These are phyloP conservation scores for Gastracanthus pulcherrimus DNA, from an alignment of 2,888 invertebrate genomes.

Conservation along the genomic window DNA sequence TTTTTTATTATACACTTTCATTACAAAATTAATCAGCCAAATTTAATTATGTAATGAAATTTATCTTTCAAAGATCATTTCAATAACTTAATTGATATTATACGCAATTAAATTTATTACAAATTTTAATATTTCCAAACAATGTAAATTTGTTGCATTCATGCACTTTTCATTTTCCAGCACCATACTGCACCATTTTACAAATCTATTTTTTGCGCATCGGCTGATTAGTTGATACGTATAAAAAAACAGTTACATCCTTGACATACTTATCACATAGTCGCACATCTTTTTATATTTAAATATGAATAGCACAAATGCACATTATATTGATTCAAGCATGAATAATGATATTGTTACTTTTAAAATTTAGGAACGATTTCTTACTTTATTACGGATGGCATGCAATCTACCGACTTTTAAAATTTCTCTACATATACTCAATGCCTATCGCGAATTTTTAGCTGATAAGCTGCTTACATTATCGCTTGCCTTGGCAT, in stretches of 20 bases:
- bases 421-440: slow-evolving; percentile 64
- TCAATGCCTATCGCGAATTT: slow-evolving; percentile 58
- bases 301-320: background rate
- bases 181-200: slow-evolving; percentile 33
- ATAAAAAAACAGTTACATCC: background rate
- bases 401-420: slow-evolving; percentile 77
- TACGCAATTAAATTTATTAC: no score
- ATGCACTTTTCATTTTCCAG: slow-evolving; percentile 34
- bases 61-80: no score
- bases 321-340: slow-evolving; percentile 18
- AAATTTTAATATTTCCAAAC: background rate
- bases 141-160: background rate
- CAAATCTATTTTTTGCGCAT: slow-evolving; percentile 33
- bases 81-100: no score
- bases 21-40: no score
- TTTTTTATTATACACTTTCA: background rate
- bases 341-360: background rate
- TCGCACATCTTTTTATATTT: background rate
- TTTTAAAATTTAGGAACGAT: slow-evolving; percentile 6
- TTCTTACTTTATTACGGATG: slow-evolving; percentile 62
- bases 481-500: slow-evolving; percentile 49
- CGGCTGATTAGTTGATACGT: slow-evolving; percentile 11
- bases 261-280: background rate
- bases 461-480: slow-evolving; percentile 59
- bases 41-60: no score